Percentiles rank a stretch among this genome's conserved stretches.
These are phyloP conservation scores for Euproctis similis DNA, from an alignment of 2,888 invertebrate species.

Conservation along the genomic window DNA sequence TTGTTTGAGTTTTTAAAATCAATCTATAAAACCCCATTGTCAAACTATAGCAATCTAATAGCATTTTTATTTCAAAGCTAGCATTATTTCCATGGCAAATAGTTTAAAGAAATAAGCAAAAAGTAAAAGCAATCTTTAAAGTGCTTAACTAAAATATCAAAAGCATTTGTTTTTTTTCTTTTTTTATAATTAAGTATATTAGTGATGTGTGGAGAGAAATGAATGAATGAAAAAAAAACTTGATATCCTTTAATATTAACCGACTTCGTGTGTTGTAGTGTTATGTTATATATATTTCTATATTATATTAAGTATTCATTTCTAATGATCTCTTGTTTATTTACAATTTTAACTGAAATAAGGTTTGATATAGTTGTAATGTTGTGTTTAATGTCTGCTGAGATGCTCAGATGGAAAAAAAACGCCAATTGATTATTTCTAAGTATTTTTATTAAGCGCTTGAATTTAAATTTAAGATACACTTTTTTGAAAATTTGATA, in stretches of 20 bases:
- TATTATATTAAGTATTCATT: slow-evolving; percentile 42
- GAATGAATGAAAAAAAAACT: too few relatives aligned
- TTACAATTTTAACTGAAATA: slow-evolving; percentile 71
- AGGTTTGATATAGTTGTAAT: slow-evolving; percentile 31
- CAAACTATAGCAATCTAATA: slow-evolving; percentile 11
- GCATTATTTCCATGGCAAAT: too few relatives aligned
- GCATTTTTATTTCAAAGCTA: too few relatives aligned
- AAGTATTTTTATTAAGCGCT: slow-evolving; percentile 62
- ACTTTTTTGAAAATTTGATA: too few relatives aligned
- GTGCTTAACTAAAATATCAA: slow-evolving; percentile 11
- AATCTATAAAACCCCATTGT: slow-evolving; percentile 14
- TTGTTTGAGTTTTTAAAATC: slow-evolving; percentile 9
- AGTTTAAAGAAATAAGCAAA: too few relatives aligned
- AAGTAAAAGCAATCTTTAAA: too few relatives aligned
- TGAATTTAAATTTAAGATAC: slow-evolving; percentile 44
- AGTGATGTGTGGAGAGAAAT: slow-evolving; percentile 50
- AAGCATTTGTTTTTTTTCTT: too few relatives aligned
- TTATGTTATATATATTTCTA: slow-evolving; percentile 60
- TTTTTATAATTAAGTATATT: slow-evolving; percentile 29
- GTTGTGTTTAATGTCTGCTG: slow-evolving; percentile 31
- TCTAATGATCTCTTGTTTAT: slow-evolving; percentile 63
- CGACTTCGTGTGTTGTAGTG: slow-evolving; percentile 37
- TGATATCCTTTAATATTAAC: slow-evolving; percentile 37
- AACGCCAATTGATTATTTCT: slow-evolving; percentile 63
- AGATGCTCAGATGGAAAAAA: slow-evolving; percentile 62